Evolutionary conservation across 2,113 vertebrate genomes (phyloP).

Genomic region (Nicator chloris): DNA sequence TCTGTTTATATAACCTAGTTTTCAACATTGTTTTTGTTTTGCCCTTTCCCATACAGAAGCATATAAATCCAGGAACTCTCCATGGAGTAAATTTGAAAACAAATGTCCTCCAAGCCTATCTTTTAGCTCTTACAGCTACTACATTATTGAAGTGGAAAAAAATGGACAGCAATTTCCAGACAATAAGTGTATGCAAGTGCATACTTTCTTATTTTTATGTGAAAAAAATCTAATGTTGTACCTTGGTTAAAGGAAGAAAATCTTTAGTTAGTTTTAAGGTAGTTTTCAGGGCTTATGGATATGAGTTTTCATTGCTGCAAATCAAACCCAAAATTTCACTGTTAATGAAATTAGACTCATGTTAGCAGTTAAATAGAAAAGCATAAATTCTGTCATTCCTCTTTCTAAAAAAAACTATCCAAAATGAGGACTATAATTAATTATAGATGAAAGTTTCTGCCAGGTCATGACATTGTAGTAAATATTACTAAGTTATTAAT

Average conservation of each 20-base stretch:
- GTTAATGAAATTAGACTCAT: not conserved
- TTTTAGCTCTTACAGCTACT: not conserved
- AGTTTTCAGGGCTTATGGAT: not conserved
- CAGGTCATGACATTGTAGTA: not conserved
- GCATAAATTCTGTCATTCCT: not conserved
- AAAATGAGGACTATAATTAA: not conserved
- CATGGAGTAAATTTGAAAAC: not conserved
- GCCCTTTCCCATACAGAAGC: not conserved
- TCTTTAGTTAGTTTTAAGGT: not conserved
- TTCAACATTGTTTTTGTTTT: not conserved
- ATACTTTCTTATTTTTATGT: not conserved
- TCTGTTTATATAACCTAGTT: not conserved
- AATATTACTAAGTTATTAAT: not conserved
- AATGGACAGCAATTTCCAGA: not conserved
- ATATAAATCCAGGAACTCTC: not conserved
- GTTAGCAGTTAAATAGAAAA: not conserved
- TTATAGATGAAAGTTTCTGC: not conserved
- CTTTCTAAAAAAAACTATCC: not conserved
- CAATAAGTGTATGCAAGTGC: not conserved
- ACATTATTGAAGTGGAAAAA: not conserved
- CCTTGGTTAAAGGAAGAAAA: not conserved
- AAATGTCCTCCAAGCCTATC: not conserved
- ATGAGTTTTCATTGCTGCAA: not conserved
- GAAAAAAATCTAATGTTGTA: not conserved
- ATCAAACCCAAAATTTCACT: not conserved